Evolutionary conservation across 2,888 invertebrate species (phyloP).

Genomic region (Notocelia uddmanniana): DNA sequence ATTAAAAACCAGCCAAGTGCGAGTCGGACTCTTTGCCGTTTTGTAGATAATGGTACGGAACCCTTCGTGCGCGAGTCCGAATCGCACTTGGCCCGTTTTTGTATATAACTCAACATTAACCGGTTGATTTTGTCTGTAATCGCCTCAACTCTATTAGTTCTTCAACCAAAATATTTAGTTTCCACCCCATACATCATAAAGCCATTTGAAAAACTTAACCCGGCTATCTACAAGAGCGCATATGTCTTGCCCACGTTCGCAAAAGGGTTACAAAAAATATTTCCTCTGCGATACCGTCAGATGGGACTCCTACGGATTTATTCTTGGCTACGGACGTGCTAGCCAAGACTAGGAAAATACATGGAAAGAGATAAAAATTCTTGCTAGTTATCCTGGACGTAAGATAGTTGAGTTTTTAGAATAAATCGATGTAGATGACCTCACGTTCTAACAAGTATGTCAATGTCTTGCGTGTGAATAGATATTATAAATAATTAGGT

Average conservation of each 20-base stretch:
- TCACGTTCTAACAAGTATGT: too few species aligned
- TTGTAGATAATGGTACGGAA: too few species aligned
- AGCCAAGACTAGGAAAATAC: background rate
- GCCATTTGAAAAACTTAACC: constrained; percentile 24
- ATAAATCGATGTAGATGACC: too few species aligned
- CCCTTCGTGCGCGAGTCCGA: too few species aligned
- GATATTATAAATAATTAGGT: too few species aligned
- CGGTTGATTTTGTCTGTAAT: too few species aligned
- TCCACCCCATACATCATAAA: constrained; percentile 10
- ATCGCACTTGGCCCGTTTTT: too few species aligned
- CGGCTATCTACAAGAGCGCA: background rate
- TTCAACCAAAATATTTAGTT: constrained; percentile 7
- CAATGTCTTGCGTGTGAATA: too few species aligned
- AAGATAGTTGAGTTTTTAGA: background rate
- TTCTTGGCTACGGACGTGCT: background rate
- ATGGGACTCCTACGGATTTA: constrained; percentile 12
- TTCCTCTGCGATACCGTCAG: constrained; percentile 25
- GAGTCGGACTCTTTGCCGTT: too few species aligned
- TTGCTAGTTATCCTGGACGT: background rate
- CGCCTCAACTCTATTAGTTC: too few species aligned
- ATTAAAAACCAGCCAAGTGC: too few species aligned
- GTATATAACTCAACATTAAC: too few species aligned
- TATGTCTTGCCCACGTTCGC: constrained; percentile 20
- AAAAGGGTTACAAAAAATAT: constrained; percentile 32
- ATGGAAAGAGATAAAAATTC: background rate